phyloP scores from a whole-genome alignment of 2,888 invertebrate genomes.

The Carcina quercana region DNA sequence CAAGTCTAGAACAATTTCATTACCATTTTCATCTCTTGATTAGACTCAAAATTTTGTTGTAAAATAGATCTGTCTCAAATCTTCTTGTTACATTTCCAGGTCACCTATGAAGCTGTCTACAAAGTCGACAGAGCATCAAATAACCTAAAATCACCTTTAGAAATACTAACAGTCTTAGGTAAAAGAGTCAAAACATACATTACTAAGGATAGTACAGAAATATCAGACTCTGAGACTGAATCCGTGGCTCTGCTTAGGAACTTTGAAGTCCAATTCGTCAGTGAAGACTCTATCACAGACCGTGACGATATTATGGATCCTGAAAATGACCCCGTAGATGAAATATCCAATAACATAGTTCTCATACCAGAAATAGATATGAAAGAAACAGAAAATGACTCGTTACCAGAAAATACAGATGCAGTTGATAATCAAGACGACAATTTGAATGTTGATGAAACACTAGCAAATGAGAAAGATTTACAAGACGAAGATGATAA shows the following conservation, averaged over 20 bases:
- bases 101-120: conserved; percentile 20
- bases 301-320: conserved; percentile 4
- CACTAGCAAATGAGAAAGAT: no score
- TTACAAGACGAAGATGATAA: no score
- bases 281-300: conserved; percentile 2
- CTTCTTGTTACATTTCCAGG: conserved; percentile 12
- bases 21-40: no score
- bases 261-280: conserved; percentile 9
- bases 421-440: conserved; percentile 3
- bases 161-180: conserved; percentile 21
- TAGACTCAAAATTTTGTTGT: no score
- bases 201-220: conserved; percentile 13
- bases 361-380: neutral
- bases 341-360: neutral
- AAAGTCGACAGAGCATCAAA: conserved; percentile 14
- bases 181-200: conserved; percentile 27
- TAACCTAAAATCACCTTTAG: conserved; percentile 26
- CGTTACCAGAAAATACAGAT: conserved; percentile 2
- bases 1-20: no score
- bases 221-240: conserved; percentile 5
- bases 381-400: neutral
- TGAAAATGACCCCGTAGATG: conserved; percentile 1
- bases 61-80: no score
- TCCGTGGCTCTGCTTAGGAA: conserved; percentile 13
- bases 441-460: no score